phyloP scores from a whole-genome alignment of 1,140 invertebrate species.

The Dinothrombium tinctorium region DNA sequence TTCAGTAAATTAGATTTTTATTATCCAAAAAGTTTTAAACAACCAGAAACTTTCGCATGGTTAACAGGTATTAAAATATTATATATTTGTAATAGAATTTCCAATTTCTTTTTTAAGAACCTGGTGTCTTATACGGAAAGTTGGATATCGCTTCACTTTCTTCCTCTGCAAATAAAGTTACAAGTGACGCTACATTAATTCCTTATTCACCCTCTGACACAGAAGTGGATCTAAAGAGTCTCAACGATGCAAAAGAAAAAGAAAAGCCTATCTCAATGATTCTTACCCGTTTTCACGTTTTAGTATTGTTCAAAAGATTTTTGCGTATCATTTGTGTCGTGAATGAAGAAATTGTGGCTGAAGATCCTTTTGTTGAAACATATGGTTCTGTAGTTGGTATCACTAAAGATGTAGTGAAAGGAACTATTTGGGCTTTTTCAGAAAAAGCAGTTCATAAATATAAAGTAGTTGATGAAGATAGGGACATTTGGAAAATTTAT shows the following conservation, averaged over 20 bases:
- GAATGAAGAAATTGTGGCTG: conserved; percentile 62
- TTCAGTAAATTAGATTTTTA: conserved; percentile 59
- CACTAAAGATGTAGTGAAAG: conserved; percentile 49
- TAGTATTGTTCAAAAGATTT: conserved; percentile 53
- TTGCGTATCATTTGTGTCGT: conserved; percentile 60
- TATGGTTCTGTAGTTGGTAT: conserved; percentile 57
- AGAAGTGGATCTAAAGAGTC: too few relatives aligned
- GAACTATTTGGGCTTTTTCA: conserved; percentile 61
- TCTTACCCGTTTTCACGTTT: conserved; percentile 67
- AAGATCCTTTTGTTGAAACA: conserved; percentile 45
- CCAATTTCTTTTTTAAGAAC: conserved; percentile 18
- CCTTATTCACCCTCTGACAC: too few relatives aligned
- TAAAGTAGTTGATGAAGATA: conserved; percentile 54
- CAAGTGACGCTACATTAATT: conserved; percentile 31
- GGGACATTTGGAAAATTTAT: conserved; percentile 48
- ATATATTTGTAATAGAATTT: not conserved
- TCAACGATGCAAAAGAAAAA: conserved; percentile 12
- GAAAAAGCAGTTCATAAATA: conserved; percentile 57
- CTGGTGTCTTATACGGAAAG: conserved; percentile 23
- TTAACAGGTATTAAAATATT: conserved; percentile 31
- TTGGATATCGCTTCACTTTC: conserved; percentile 20
- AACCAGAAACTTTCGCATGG: conserved; percentile 60
- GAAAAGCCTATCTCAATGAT: conserved; percentile 43
- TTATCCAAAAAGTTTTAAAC: conserved; percentile 31
- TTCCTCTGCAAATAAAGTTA: conserved; percentile 26